Evolutionary conservation across 2,888 invertebrate species (phyloP), one percentile per base, ranked within the genome.

Genomic region (Antitype chi): DNA sequence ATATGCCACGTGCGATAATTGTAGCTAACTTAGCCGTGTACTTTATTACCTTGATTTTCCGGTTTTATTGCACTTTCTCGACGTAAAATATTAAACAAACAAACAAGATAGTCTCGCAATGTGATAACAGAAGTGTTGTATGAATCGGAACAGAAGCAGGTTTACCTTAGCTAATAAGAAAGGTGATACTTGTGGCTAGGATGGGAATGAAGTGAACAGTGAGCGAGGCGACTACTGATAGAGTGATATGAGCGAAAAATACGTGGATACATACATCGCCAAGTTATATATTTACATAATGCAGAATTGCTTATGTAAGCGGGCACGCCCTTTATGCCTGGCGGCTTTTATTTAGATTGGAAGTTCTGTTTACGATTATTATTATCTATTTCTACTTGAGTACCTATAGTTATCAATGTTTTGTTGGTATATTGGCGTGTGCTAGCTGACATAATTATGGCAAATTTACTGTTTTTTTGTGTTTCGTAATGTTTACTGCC

Each of bases 21-120:
- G 32, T 32, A 60, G 1, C 32, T 60, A 32, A 60, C 8, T 32
- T 60, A 20, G 20, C 20, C 60, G 60, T 23, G 28, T 23, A 32
- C 11, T 60, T 60, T 32, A 23, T 60, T 55, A 55, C 53, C 60
- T 43, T 5, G 62, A 15, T 32, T n/a, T 25, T 49, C 38, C 17
- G 23, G 55, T 49, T 74, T 59, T 47, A 38, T 20, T 49, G 32
- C 74, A 63, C 63, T 74, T 38, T 59, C 70, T 23, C 43, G n/a
- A 32, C 23, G 32, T 23, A 23, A 60, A 60, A 60, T 32, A 23
- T 38, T 60, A n/a, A n/a, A n/a, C n/a, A n/a, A n/a, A n/a, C n/a
- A n/a, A n/a, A n/a, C n/a, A n/a, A n/a, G 23, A 60, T 38, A 38
- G 32, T 38, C 5, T 38, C 32, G 11, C 60, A 11, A 60, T 38